A percentile compares a stretch with the other conserved stretches of the same genome.
These are phyloP conservation scores for Mus caroli DNA, from an alignment of 2,797 vertebrate species.

Conservation along the genomic window DNA sequence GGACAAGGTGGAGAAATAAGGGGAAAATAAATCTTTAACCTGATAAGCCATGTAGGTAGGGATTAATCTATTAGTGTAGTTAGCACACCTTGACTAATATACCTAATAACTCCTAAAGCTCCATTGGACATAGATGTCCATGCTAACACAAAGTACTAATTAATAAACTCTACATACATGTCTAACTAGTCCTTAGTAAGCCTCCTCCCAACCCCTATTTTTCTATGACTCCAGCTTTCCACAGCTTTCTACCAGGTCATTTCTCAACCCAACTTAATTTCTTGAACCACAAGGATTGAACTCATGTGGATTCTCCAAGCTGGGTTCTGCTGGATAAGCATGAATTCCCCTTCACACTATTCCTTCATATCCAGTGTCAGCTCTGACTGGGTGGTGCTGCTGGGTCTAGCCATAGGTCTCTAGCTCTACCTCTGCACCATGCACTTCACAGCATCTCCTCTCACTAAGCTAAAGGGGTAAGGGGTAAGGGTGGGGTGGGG, in stretches of 20 bases:
- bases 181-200: conserved; percentile 35
- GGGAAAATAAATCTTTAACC: neutral
- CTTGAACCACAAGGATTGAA: conserved; percentile 31
- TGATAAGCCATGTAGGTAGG: neutral
- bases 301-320: neutral
- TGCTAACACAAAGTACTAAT: neutral
- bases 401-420: neutral
- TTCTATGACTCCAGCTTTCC: neutral
- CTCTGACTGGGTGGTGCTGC: neutral
- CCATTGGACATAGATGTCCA: neutral
- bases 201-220: neutral
- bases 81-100: neutral
- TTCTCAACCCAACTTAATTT: conserved; percentile 43
- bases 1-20: neutral
- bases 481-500: fast-evolving
- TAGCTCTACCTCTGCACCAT: neutral
- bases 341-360: neutral
- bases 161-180: neutral
- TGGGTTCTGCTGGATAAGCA: neutral
- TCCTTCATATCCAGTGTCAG: neutral
- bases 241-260: conserved; percentile 15
- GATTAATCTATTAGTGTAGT: neutral
- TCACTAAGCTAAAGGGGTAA: neutral
- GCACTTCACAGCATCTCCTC: neutral
- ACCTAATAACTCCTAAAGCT: conserved; percentile 33